These are phyloP conservation scores for Spicauda simplicius DNA, from an alignment of 2,888 invertebrate genomes.

Conservation along the genomic window DNA sequence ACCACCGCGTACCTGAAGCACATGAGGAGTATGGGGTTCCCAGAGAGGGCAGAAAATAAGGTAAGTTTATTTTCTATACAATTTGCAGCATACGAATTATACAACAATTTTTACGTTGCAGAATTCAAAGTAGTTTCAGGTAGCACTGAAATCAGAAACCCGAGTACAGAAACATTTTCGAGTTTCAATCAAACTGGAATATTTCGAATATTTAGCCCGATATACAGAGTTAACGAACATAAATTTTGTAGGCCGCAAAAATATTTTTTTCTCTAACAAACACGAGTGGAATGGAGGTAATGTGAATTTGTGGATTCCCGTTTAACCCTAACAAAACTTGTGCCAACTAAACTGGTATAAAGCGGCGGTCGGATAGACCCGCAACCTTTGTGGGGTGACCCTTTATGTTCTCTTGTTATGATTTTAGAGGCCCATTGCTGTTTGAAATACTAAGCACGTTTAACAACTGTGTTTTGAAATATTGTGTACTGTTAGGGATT, in stretches of 20 bases:
- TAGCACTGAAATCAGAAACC: background rate
- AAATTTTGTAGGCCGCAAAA: slow-evolving; percentile 43
- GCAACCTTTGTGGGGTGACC: slow-evolving; percentile 62
- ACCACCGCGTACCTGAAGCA: slow-evolving; percentile 95
- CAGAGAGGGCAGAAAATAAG: slow-evolving; percentile 71
- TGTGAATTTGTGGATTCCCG: slow-evolving; percentile 56
- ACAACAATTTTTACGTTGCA: background rate
- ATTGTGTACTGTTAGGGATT: slow-evolving; percentile 27
- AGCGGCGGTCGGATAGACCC: slow-evolving; percentile 59
- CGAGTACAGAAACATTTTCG: background rate
- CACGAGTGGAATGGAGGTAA: slow-evolving; percentile 55
- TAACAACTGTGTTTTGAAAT: slow-evolving; percentile 34
- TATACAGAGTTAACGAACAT: too few species aligned
- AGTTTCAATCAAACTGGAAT: background rate
- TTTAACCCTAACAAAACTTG: slow-evolving; percentile 59
- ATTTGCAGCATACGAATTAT: too few species aligned
- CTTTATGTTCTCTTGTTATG: slow-evolving; percentile 58
- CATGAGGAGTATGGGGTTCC: slow-evolving; percentile 88
- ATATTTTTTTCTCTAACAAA: slow-evolving; percentile 56
- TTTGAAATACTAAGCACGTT: slow-evolving; percentile 42
- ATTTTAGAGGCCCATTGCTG: slow-evolving; percentile 52
- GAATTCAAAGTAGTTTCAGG: background rate
- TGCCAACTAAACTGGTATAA: slow-evolving; percentile 57
- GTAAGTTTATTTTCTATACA: slow-evolving; percentile 54
- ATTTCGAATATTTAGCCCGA: slow-evolving; percentile 5